A percentile compares a stretch with the other conserved stretches of the same genome.
phyloP scores from a whole-genome alignment of 2,888 invertebrate genomes.

The Cataglyphis rosenhaueri region DNA sequence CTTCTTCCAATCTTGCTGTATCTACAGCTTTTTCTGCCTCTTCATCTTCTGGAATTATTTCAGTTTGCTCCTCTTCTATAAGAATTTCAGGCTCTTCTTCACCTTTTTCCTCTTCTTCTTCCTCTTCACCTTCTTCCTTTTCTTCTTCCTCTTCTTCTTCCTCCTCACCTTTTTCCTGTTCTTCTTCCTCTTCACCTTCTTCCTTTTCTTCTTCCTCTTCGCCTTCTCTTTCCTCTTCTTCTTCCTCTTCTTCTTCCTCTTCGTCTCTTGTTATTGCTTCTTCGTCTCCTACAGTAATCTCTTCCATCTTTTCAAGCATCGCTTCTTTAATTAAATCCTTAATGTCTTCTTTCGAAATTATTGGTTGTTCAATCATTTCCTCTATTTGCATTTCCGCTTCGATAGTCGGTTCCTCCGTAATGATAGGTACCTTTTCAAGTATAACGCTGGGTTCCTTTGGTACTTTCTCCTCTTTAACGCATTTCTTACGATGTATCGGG shows the following conservation, averaged over 20 bases:
- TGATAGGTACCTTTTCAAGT: not conserved
- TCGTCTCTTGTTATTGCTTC: constrained; percentile 43
- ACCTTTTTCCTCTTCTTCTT: not conserved
- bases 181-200: constrained; percentile 15
- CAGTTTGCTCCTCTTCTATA: constrained; percentile 48
- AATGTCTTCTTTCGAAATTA: constrained; percentile 1
- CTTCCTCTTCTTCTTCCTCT: not conserved
- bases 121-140: constrained; percentile 26
- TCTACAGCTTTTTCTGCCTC: constrained; percentile 22
- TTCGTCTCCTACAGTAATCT: constrained; percentile 21
- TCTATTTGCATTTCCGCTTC: constrained; percentile 38
- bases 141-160: constrained; percentile 30
- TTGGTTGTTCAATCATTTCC: constrained; percentile 37
- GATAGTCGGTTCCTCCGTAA: constrained; percentile 55
- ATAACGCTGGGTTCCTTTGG: constrained; percentile 1
- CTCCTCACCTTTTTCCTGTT: not conserved
- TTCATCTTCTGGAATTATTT: constrained; percentile 52
- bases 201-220: constrained; percentile 29
- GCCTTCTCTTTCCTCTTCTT: not conserved
- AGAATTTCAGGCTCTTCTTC: not conserved
- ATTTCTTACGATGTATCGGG: constrained; percentile 89
- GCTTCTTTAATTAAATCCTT: constrained; percentile 3
- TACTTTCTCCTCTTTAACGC: constrained; percentile 56
- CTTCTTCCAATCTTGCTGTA: constrained; percentile 36
- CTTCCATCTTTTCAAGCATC: constrained; percentile 33